phyloP scores from a whole-genome alignment of 64 coral and sea anemone species.

The Orbicella faveolata region DNA sequence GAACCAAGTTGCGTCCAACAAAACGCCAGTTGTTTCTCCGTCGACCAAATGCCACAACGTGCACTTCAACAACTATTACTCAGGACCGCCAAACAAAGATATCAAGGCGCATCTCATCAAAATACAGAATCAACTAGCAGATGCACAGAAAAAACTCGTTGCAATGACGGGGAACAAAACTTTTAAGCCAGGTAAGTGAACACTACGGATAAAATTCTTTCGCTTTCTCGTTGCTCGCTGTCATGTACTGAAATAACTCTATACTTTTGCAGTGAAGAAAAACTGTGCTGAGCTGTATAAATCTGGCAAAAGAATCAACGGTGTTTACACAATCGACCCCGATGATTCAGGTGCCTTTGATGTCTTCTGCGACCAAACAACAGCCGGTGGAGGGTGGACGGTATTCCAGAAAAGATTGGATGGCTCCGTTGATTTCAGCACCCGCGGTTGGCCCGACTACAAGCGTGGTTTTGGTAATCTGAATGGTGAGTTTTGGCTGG shows the following conservation, averaged over 20 bases:
- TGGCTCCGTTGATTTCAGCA: constrained; percentile 50
- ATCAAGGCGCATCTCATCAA: constrained; percentile 8
- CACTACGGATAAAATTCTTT: neutral
- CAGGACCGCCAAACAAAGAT: neutral
- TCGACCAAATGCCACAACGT: neutral
- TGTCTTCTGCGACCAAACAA: constrained; percentile 42
- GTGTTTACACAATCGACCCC: constrained; percentile 45
- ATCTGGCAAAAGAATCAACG: constrained; percentile 25
- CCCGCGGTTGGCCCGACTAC: constrained; percentile 40
- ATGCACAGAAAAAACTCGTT: neutral
- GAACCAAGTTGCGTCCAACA: neutral
- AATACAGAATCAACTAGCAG: neutral
- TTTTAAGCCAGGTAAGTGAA: neutral
- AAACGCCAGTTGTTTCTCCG: neutral
- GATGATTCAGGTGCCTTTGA: constrained; percentile 45
- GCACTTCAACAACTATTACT: constrained; percentile 32
- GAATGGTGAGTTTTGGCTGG: constrained; percentile 53
- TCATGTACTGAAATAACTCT: too few relatives aligned
- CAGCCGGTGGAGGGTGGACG: constrained; percentile 37
- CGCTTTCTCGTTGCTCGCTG: too few relatives aligned
- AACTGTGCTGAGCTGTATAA: constrained; percentile 16
- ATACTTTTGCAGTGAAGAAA: neutral
- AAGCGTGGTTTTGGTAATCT: constrained; percentile 28
- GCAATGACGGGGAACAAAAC: constrained; percentile 2
- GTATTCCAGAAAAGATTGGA: constrained; percentile 52